These are phyloP conservation scores for Elaphurus davidianus DNA, from an alignment of 2,113 vertebrate genomes.

Conservation along the genomic window DNA sequence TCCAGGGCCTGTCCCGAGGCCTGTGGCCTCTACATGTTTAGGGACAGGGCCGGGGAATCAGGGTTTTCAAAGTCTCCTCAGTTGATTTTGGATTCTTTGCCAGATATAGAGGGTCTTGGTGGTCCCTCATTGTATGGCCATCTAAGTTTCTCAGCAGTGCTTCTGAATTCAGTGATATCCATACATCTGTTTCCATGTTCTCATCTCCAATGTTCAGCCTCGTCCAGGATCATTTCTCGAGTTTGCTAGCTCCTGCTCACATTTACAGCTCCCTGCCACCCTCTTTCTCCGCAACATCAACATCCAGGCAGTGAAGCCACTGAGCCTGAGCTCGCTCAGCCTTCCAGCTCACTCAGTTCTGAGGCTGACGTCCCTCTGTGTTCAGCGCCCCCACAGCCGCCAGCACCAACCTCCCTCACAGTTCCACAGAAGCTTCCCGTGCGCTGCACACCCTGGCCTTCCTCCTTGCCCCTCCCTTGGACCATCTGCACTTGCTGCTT, in stretches of 20 bases:
- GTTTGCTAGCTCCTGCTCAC: neutral
- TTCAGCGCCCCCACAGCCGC: neutral
- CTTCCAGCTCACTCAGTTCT: neutral
- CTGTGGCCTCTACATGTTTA: neutral
- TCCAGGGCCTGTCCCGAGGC: neutral
- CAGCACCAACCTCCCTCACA: neutral
- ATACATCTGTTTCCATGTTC: neutral
- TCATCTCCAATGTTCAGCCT: neutral
- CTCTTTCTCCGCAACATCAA: neutral
- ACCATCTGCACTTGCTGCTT: neutral
- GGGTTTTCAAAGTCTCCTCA: neutral
- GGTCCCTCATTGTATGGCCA: neutral
- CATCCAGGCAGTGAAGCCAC: neutral
- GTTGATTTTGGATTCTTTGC: neutral
- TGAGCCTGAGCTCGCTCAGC: neutral
- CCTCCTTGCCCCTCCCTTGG: neutral
- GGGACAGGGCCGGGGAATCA: neutral
- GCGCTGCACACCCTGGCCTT: neutral
- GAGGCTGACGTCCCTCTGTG: neutral
- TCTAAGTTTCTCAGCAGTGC: neutral
- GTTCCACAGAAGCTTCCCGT: neutral
- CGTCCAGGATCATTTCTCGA: neutral
- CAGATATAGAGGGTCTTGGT: rapidly evolving
- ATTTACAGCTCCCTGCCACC: neutral
- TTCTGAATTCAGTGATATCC: neutral